Evolutionary conservation across 2,888 invertebrate species (phyloP), one percentile per base, ranked within the genome.

Genomic region (Lasioglossum figueresi): DNA sequence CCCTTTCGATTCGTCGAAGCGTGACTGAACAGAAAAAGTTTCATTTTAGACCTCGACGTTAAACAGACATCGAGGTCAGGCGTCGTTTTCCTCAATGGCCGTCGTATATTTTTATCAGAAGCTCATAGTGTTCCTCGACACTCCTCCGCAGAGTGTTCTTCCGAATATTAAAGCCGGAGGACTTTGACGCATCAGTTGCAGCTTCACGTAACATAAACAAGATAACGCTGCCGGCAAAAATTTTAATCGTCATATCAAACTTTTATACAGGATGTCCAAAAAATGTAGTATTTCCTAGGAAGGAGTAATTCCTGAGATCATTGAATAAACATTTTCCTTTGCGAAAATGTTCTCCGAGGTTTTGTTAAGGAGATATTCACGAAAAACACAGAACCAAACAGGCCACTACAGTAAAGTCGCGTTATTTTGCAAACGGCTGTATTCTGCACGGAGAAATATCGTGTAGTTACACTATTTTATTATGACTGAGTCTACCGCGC

Each of bases 31-130:
- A 59, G 59, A 14, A 59, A 59, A 59, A 16, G 27, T 37, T 74
- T 74, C 74, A 74, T 74, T 74, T 74, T 37, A 56, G 74, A 52
- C 56, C 14, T 23, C n/a, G 34, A 37, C 52, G 52, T 74, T 56
- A 74, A n/a, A 37, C 34, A 16, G 74, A 74, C n/a, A 74, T 34
- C 37, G 34, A 37, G 74, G 74, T 74, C 74, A 74, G n/a, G 23
- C 52, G 37, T 74, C 74, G 56, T 59, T 59, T 16, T 31, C 27
- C 10, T 59, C 59, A 31, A 31, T 59, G 59, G 59, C 4, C 16
- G 59, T 59, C 27, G 59, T 59, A 59, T 59, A 27, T 59, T 59
- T 59, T 59, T 59, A 59, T 59, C 59, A 59, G 59, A 27, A 59
- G 12, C 59, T 59, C 27, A 12, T 59, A 27, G 14, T 16, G 14